Evolutionary conservation across 2,888 invertebrate species (phyloP).

Genomic region (Phyllotreta cruciferae): DNA sequence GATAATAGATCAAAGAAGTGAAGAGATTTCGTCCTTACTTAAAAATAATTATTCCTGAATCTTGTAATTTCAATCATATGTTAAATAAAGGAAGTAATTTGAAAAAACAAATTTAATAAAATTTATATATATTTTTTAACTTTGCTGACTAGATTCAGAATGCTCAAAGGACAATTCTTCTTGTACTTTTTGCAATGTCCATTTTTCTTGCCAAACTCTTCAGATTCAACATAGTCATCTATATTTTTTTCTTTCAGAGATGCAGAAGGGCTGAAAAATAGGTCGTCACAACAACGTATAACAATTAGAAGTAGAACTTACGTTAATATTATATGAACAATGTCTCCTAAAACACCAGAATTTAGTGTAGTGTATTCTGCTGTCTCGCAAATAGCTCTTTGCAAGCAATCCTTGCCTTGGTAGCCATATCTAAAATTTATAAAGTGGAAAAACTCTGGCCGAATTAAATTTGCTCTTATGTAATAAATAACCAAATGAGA

Average conservation of each 20-base stretch:
- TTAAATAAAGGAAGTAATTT: not conserved
- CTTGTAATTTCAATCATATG: too few species aligned
- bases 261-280: constrained; percentile 68
- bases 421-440: constrained; percentile 64
- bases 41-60: too few species aligned
- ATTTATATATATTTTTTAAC: constrained; percentile 35
- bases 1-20: too few species aligned
- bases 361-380: constrained; percentile 52
- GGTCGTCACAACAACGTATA: not conserved
- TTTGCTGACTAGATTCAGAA: constrained; percentile 63
- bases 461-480: not conserved
- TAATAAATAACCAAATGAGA: not conserved
- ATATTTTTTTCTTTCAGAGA: constrained; percentile 58
- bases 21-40: too few species aligned
- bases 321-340: constrained; percentile 51
- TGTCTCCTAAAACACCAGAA: constrained; percentile 51
- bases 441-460: not conserved
- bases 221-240: constrained; percentile 47
- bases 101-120: not conserved
- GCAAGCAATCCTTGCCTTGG: constrained; percentile 71
- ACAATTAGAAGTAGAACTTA: constrained; percentile 38
- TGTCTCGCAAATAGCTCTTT: constrained; percentile 78
- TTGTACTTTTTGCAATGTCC: constrained; percentile 63
- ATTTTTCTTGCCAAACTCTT: constrained; percentile 51
- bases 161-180: constrained; percentile 63